Base-by-base conservation (phyloP, 2,797 vertebrate genomes). In the Anguilla anguilla region DNA sequence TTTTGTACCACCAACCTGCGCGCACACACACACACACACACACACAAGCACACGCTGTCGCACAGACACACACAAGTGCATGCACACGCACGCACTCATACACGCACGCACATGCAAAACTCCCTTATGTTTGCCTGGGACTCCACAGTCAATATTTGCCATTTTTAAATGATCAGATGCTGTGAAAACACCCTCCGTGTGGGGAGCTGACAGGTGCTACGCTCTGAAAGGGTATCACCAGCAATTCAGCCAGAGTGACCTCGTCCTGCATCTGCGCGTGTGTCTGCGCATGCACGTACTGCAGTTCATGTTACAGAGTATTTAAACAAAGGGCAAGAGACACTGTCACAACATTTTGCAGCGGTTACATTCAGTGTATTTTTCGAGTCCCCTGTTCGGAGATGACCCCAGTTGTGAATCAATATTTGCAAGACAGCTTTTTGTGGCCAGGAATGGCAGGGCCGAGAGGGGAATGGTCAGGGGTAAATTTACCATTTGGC, bases 1-100 rank as follows among this genome's bases (percentile, higher is more conserved):
- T 81, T 81, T 81, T 81, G 77, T 81, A 46, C 43, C 77, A 46
- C 43, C 77, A 81, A 43, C 77, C 43, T 25, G 22, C 43, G 49
- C 49, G 22, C 39, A 81, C 31, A 17, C 69, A 19, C 39, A 35
- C 19, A 25, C 19, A 64, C 19, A 61, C 10, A n/a, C n/a, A n/a
- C n/a, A n/a, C n/a, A n/a, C n/a, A n/a, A n/a, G n/a, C n/a, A n/a
- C n/a, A n/a, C n/a, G 10, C 17, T 1, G 17, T 6, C 5, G n/a
- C 25, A 69, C 7, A 72, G 2, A 28, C 28, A 31, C 67, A 31
- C n/a, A 31, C 28, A 35, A 28, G 11, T 13, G 11, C 6, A 15
- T 1, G 0, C 25, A 69, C 67, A 69, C 0, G 51, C 51, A 51
- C 51, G 3, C 57, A 17, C 57, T 59, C 2, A 59, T 13, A 51